A percentile compares a stretch with the other conserved stretches of the same genome.
phyloP scores from a whole-genome alignment of 2,797 vertebrate genomes.

The Alouatta caraya region DNA sequence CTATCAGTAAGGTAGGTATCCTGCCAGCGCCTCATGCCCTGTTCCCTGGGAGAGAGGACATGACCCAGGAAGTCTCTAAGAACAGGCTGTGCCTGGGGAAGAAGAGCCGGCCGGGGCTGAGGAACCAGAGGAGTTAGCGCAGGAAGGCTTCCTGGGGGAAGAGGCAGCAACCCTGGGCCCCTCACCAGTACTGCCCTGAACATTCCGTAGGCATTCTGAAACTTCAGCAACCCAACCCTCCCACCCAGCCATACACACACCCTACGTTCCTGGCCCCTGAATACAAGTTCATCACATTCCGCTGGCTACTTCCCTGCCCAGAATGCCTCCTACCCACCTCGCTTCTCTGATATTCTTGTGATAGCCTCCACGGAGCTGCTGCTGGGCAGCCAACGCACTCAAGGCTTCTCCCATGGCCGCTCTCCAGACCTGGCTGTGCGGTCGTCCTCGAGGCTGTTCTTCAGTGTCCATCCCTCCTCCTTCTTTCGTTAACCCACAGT shows the following conservation, averaged over 20 bases:
- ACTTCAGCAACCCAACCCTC: not conserved
- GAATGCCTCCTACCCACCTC: not conserved
- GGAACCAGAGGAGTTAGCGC: not conserved
- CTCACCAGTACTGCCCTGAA: not conserved
- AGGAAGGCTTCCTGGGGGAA: not conserved
- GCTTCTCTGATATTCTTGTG: not conserved
- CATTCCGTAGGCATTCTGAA: not conserved
- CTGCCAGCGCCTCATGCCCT: not conserved
- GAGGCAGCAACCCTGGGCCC: not conserved
- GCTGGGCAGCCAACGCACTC: not conserved
- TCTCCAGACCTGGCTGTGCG: not conserved
- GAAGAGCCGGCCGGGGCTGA: not conserved
- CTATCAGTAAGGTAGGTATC: not conserved
- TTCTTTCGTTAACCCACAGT: not conserved
- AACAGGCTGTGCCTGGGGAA: not conserved
- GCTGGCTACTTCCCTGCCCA: not conserved
- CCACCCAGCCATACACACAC: not conserved
- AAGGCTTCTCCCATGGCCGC: not conserved
- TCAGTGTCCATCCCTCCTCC: not conserved
- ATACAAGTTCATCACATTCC: not conserved
- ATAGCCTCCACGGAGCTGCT: not conserved
- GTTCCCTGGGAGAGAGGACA: not conserved
- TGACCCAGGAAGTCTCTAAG: slow-evolving; percentile 14
- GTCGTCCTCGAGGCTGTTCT: not conserved
- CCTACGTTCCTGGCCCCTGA: not conserved